A percentile compares a stretch with the other conserved stretches of the same genome.
phyloP scores from a whole-genome alignment of 2,888 invertebrate species.

The Mactromeris polynyma region DNA sequence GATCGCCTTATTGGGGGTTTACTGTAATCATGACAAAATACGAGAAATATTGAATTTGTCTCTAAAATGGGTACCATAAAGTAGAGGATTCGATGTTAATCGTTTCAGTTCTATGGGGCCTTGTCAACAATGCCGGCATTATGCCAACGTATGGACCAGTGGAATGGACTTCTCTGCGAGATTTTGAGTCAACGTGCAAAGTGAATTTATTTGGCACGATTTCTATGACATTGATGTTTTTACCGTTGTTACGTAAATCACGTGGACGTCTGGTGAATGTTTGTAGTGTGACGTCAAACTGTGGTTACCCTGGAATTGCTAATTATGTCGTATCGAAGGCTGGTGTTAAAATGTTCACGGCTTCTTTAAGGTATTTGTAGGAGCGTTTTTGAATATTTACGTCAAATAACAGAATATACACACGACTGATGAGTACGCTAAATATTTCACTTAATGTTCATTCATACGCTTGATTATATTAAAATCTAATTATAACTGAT shows the following conservation, averaged over 20 bases:
- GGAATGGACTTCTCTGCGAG: conserved; percentile 84
- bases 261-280: conserved; percentile 82
- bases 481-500: too few species aligned
- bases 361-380: conserved; percentile 77
- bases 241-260: conserved; percentile 77
- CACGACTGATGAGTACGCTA: too few species aligned
- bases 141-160: conserved; percentile 77
- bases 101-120: conserved; percentile 81
- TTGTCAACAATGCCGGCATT: conserved; percentile 84
- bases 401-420: too few species aligned
- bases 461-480: too few species aligned
- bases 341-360: conserved; percentile 81
- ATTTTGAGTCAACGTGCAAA: conserved; percentile 79
- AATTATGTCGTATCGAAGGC: conserved; percentile 81
- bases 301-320: conserved; percentile 63
- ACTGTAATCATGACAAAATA: too few species aligned
- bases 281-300: conserved; percentile 77
- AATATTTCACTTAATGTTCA: too few species aligned
- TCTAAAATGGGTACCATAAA: too few species aligned
- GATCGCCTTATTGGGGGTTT: too few species aligned
- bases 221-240: conserved; percentile 75
- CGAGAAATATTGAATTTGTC: too few species aligned
- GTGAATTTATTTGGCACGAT: conserved; percentile 86
- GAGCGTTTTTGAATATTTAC: too few species aligned
- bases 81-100: too few species aligned